Percentiles rank a stretch among this genome's conserved stretches.
phyloP scores from a whole-genome alignment of 2,888 invertebrate species.

The Ommatoiulus sabulosus region DNA sequence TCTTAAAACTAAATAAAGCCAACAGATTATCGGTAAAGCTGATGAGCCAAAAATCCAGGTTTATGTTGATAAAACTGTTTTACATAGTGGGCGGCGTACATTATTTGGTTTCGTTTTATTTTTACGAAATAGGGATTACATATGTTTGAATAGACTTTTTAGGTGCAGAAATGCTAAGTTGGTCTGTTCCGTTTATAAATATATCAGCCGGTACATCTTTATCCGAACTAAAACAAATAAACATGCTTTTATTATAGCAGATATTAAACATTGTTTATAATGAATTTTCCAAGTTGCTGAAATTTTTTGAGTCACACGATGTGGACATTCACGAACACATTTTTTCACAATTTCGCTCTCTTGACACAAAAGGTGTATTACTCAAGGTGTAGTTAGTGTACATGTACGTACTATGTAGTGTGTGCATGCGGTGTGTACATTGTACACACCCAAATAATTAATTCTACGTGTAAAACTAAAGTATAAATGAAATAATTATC shows the following conservation, averaged over 20 bases:
- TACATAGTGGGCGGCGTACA: too few relatives aligned
- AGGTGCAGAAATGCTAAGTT: background rate
- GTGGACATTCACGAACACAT: background rate
- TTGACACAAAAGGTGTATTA: too few relatives aligned
- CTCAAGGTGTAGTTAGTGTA: too few relatives aligned
- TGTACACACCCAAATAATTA: too few relatives aligned
- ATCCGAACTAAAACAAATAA: constrained; percentile 37
- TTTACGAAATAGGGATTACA: background rate
- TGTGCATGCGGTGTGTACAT: background rate
- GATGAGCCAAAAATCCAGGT: too few relatives aligned
- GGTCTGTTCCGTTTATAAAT: background rate
- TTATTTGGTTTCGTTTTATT: background rate
- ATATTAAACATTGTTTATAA: background rate
- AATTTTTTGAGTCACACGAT: background rate
- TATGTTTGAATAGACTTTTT: constrained; percentile 52
- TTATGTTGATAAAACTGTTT: background rate
- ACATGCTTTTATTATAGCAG: background rate
- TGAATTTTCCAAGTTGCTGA: too few relatives aligned
- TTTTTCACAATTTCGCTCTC: too few relatives aligned
- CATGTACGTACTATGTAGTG: too few relatives aligned
- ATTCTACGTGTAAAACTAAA: background rate
- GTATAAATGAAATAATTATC: background rate
- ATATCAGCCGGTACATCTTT: constrained; percentile 42
- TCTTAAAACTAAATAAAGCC: too few relatives aligned
- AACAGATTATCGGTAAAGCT: too few relatives aligned